A percentile compares a stretch with the other conserved stretches of the same genome.
phyloP scores from a whole-genome alignment of 2,797 vertebrate genomes.

The Centropyge bicolor region DNA sequence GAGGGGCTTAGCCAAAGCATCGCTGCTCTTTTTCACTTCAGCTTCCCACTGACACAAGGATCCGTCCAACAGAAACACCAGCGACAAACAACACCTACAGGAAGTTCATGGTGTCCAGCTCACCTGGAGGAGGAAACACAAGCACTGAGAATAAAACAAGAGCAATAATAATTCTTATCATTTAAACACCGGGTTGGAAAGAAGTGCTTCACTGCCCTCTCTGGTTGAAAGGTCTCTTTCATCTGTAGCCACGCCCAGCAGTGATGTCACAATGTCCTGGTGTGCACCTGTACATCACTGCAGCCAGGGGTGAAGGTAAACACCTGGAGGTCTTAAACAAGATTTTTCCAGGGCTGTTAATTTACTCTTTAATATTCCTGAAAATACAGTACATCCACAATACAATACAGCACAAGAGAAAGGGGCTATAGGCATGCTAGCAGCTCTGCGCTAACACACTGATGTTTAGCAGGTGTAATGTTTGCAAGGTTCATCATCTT shows the following conservation, averaged over 20 bases:
- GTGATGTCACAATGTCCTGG: not conserved
- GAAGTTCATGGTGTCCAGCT: not conserved
- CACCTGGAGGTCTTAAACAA: not conserved
- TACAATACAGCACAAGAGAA: no score
- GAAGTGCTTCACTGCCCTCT: not conserved
- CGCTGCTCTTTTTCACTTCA: constrained; percentile 42
- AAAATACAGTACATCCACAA: not conserved
- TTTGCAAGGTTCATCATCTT: no score
- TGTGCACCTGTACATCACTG: not conserved
- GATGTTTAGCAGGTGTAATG: no score
- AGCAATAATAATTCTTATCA: not conserved
- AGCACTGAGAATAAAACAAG: not conserved
- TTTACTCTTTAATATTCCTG: not conserved
- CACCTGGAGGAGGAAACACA: constrained; percentile 1
- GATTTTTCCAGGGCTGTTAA: not conserved
- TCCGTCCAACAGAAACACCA: constrained; percentile 28
- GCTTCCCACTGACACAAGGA: constrained; percentile 37
- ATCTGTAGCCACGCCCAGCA: not conserved
- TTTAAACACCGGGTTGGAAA: not conserved
- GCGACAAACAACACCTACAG: constrained; percentile 9
- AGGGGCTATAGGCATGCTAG: not conserved
- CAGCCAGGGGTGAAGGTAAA: not conserved
- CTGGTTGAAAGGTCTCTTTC: not conserved
- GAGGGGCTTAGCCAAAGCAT: constrained; percentile 34
- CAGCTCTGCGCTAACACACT: no score